Conservation (phyloP, 2,113 vertebrate genomes). For the Peromyscus leucopus region DNA sequence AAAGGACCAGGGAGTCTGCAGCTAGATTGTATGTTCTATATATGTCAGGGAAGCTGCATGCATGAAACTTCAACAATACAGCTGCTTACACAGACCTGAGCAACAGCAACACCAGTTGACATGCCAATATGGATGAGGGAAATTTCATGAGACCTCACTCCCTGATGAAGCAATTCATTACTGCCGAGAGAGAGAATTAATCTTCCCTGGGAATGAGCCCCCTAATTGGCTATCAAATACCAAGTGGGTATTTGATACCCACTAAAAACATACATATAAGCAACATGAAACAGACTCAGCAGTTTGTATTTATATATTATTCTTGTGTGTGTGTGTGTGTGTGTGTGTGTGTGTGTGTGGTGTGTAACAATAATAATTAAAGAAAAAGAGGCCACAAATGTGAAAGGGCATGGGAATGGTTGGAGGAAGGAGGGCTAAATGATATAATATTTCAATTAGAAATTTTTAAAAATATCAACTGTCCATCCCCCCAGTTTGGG, state of each 20-base stretch:
- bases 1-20: not conserved
- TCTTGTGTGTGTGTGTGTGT: not conserved
- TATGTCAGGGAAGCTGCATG: not conserved
- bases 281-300: not conserved
- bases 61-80: not conserved
- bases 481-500: not conserved
- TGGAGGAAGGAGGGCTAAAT: not conserved
- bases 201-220: not conserved
- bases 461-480: not conserved
- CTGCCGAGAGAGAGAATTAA: not conserved
- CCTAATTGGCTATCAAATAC: not conserved
- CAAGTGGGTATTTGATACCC: no score
- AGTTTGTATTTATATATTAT: not conserved
- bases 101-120: not conserved
- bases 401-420: not conserved
- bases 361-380: not conserved
- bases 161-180: not conserved
- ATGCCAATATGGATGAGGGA: no score
- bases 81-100: not conserved
- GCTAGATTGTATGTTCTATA: not conserved
- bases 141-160: not conserved
- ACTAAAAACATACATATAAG: not conserved
- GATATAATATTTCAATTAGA: not conserved
- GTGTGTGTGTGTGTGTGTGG: no score
- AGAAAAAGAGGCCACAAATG: not conserved